These are phyloP conservation scores for Drosophila yooni DNA, from an alignment of 2,888 invertebrate genomes.

Conservation along the genomic window DNA sequence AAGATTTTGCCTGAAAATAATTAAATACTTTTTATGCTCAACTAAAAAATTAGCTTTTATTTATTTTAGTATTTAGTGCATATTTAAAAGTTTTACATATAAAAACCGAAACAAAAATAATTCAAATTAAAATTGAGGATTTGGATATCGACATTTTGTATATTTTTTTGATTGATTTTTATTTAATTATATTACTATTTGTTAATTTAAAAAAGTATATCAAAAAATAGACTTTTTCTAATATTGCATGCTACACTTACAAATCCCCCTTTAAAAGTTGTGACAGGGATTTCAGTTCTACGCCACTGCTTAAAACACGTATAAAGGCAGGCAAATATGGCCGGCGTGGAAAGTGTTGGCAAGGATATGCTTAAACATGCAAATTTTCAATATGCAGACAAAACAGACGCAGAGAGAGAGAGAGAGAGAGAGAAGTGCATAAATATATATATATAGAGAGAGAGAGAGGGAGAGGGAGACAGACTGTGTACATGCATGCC, in stretches of 20 bases:
- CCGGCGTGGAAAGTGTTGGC: conserved; percentile 70
- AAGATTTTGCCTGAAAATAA: not conserved
- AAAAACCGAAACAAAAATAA: no score
- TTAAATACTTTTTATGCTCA: not conserved
- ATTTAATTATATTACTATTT: not conserved
- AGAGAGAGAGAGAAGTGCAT: not conserved
- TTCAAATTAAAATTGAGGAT: no score
- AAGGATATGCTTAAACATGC: conserved; percentile 83
- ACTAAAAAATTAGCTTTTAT: not conserved
- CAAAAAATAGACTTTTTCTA: not conserved
- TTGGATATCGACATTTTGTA: not conserved
- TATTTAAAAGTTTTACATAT: no score
- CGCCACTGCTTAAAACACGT: conserved; percentile 26
- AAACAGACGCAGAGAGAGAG: conserved; percentile 50
- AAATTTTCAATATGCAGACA: conserved; percentile 83
- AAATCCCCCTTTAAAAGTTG: not conserved
- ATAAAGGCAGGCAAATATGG: conserved; percentile 46
- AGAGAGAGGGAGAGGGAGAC: not conserved
- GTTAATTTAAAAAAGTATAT: not conserved
- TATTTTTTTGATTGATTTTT: not conserved
- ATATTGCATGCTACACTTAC: no score
- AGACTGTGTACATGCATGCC: conserved; percentile 57
- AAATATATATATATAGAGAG: not conserved
- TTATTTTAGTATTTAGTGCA: no score
- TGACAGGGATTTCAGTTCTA: not conserved